phyloP scores from a whole-genome alignment of 2,797 vertebrate genomes.

The Protosalanx chinensis region DNA sequence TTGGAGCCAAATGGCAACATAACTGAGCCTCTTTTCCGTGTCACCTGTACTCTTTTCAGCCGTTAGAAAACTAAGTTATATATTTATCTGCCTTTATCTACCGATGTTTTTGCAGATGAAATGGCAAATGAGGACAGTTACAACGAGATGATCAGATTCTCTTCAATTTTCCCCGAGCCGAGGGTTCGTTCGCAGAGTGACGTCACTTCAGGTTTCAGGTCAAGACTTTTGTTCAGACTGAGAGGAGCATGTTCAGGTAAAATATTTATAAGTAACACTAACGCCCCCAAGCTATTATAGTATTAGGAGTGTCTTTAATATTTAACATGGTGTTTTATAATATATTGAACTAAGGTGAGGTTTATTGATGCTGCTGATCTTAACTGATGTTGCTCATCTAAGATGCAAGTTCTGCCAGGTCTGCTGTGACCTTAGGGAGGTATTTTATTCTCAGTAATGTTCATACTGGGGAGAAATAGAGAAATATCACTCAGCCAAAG shows the following conservation, averaged over 20 bases:
- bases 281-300: not conserved
- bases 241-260: conserved; percentile 71
- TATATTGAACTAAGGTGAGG: too few species aligned
- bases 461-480: too few species aligned
- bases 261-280: not conserved
- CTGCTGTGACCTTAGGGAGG: too few species aligned
- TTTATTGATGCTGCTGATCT: too few species aligned
- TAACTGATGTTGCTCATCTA: too few species aligned
- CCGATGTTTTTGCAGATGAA: not conserved
- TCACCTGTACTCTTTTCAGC: not conserved
- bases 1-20: not conserved
- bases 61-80: too few species aligned
- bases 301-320: too few species aligned
- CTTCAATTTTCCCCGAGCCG: conserved; percentile 43
- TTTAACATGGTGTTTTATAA: too few species aligned
- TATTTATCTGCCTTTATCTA: not conserved
- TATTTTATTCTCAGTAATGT: too few species aligned
- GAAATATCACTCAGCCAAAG: too few species aligned
- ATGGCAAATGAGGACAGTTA: conserved; percentile 40
- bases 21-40: not conserved
- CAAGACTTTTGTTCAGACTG: conserved; percentile 65
- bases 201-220: conserved; percentile 61
- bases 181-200: conserved; percentile 72
- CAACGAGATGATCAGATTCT: conserved; percentile 48
- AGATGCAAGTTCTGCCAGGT: too few species aligned